These are phyloP conservation scores for Helostoma temminkii DNA, from an alignment of 2,797 vertebrate species.

Conservation along the genomic window DNA sequence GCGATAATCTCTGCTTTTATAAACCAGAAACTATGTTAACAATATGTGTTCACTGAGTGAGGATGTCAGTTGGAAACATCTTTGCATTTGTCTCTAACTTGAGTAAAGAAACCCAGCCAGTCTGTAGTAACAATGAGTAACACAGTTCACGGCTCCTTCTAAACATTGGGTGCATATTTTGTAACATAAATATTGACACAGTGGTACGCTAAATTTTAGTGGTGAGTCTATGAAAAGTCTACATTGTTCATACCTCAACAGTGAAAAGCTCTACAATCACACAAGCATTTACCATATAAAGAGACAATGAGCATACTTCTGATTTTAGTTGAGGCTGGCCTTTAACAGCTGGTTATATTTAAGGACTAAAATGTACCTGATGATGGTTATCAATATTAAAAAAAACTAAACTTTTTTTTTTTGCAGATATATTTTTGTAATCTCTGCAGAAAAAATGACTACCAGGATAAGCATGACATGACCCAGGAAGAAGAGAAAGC, in stretches of 20 bases:
- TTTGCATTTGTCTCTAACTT: conserved; percentile 40
- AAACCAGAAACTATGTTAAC: background rate
- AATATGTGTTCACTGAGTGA: background rate
- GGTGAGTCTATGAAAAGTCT: background rate
- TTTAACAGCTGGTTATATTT: background rate
- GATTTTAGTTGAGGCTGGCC: background rate
- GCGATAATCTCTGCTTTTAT: conserved; percentile 9
- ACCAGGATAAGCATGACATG: no score
- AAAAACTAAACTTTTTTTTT: no score
- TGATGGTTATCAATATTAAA: no score
- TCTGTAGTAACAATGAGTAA: conserved; percentile 1
- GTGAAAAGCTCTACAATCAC: conserved; percentile 10
- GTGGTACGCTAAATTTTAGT: background rate
- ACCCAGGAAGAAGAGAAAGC: no score
- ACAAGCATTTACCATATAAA: background rate
- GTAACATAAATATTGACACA: background rate
- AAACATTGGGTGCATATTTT: background rate
- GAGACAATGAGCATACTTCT: conserved; percentile 2
- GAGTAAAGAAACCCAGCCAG: no score
- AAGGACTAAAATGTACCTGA: no score
- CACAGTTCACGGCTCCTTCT: conserved; percentile 1
- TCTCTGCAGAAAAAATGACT: no score
- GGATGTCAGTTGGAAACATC: conserved; percentile 2
- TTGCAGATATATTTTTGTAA: no score
- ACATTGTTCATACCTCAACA: conserved; percentile 6